Base-by-base conservation (phyloP, 2,888 invertebrate genomes). In the Lymantria monacha region DNA sequence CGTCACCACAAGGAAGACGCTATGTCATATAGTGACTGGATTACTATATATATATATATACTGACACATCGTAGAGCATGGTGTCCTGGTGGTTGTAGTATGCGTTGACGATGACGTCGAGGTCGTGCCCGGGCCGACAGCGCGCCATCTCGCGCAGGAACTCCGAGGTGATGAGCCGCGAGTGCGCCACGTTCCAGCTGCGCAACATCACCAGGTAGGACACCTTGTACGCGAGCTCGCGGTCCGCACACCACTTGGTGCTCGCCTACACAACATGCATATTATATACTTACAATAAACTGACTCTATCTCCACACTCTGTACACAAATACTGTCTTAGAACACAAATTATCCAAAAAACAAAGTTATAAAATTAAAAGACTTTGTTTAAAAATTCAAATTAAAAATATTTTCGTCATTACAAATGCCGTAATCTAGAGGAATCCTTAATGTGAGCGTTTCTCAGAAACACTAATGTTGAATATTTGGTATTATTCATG, bases 31-130 rank as follows among this genome's bases (percentile, higher is more conserved):
- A n/a, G n/a, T n/a, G n/a, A n/a, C n/a, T n/a, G n/a, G n/a, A n/a
- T n/a, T n/a, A n/a, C n/a, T n/a, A n/a, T n/a, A n/a, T n/a, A n/a
- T n/a, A 5, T 22, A 22, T 22, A 22, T 3, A 30, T 30, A 58
- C 78, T 61, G 51, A 91, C 92, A 71, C 83, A 38, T 92, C 92
- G 49, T 85, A 87, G 12, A 91, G 79, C 66, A 92, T 78, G 46
- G 79, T 62, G 12, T 82, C 71, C 52, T 85, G 83, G 60, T 83
- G 72, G 0, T 48, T 43, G 69, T 83, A 84, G 69, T 83, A 81
- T 1, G 69, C 62, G 64, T 77, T 59, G 55, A 85, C 61, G 51
- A 92, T 51, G 43, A 78, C 69, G 46, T 83, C 86, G 5, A 88
- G 60, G 52, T 75, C 67, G 60, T 51, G 49, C 14, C 8, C 15